Evolutionary conservation across 2,797 vertebrate species (phyloP).

Genomic region (Melopsittacus undulatus): DNA sequence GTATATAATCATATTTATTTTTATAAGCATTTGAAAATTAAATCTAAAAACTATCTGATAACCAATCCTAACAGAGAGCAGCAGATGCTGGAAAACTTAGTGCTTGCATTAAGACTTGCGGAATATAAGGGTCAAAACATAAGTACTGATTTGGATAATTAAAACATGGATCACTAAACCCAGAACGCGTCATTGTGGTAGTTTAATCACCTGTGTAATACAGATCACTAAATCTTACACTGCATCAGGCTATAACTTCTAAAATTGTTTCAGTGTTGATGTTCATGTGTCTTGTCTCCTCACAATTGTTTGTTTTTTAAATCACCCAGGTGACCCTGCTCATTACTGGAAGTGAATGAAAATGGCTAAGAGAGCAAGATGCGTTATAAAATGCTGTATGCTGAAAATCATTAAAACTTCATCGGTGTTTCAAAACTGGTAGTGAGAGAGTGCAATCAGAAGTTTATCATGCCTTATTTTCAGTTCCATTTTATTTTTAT

Average conservation of each 20-base stretch:
- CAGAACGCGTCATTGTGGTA: not conserved
- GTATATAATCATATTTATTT: not conserved
- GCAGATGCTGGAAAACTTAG: not conserved
- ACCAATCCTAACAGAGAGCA: not conserved
- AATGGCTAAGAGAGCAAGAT: not conserved
- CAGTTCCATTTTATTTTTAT: not conserved
- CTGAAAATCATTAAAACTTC: not conserved
- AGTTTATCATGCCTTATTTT: not conserved
- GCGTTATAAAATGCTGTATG: not conserved
- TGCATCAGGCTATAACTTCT: not conserved
- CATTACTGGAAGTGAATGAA: not conserved
- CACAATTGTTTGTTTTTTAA: constrained; percentile 6
- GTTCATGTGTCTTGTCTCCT: not conserved
- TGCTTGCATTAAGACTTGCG: not conserved
- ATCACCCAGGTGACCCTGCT: constrained; percentile 1
- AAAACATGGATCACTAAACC: not conserved
- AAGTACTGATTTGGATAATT: not conserved
- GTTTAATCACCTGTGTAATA: not conserved
- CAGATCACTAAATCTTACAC: not conserved
- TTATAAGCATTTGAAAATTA: not conserved
- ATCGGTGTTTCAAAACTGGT: not conserved
- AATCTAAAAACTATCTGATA: not conserved
- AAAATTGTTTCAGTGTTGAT: not conserved
- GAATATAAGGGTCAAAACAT: not conserved
- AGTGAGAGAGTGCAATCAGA: not conserved